Evolutionary conservation across 2,888 invertebrate genomes (phyloP).

Genomic region (Plebejus anna): DNA sequence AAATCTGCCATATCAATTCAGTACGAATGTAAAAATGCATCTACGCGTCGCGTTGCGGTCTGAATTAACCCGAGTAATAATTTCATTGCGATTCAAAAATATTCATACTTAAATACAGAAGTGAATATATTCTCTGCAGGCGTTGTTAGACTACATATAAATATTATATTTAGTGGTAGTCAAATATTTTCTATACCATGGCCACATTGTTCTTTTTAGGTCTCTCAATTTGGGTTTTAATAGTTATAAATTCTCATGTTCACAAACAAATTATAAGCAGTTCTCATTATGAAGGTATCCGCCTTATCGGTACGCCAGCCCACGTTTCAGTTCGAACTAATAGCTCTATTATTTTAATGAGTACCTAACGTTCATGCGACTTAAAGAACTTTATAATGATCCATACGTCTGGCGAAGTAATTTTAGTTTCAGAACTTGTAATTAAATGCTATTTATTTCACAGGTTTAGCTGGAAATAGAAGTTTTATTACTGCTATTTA

Average conservation of each 20-base stretch:
- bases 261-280: slow-evolving; percentile 12
- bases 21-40: no score
- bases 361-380: slow-evolving; percentile 48
- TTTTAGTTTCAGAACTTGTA: slow-evolving; percentile 30
- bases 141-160: no score
- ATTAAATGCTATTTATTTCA: slow-evolving; percentile 28
- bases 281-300: slow-evolving; percentile 47
- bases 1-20: no score
- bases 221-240: background rate
- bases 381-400: slow-evolving; percentile 47
- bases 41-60: no score
- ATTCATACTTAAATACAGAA: no score
- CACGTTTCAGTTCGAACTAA: slow-evolving; percentile 53
- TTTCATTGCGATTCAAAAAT: no score
- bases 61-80: no score
- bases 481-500: slow-evolving; percentile 24
- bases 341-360: slow-evolving; percentile 64
- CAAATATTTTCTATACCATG: no score
- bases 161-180: no score
- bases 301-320: slow-evolving; percentile 49
- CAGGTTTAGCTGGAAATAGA: slow-evolving; percentile 21
- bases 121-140: no score
- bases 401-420: slow-evolving; percentile 35
- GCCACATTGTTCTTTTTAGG: background rate
- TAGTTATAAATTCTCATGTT: background rate